Evolutionary conservation across 2,888 invertebrate species (phyloP).

Genomic region (Cantharis rufa): DNA sequence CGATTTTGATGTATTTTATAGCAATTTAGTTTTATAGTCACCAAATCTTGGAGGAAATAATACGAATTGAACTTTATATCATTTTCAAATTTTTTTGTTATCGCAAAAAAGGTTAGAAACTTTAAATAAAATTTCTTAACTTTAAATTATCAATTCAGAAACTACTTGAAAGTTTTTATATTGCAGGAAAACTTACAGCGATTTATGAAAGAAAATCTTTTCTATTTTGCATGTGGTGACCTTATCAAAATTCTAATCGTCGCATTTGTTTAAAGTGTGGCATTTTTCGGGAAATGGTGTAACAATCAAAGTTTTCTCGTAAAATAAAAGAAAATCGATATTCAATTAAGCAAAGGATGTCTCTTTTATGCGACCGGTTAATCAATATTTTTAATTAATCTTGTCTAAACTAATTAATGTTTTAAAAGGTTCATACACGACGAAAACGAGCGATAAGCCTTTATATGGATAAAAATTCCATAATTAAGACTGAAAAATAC

Average conservation of each 20-base stretch:
- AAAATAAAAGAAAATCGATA: background rate
- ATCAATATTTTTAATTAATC: background rate
- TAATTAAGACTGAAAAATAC: background rate
- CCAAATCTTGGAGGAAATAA: background rate
- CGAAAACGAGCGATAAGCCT: background rate
- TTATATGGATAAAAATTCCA: background rate
- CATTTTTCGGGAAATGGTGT: background rate
- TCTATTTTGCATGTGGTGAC: background rate
- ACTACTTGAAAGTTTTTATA: background rate
- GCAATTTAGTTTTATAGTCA: background rate
- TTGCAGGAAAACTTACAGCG: background rate
- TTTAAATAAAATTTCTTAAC: background rate
- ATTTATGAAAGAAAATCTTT: background rate
- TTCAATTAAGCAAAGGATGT: background rate
- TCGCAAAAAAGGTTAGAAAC: background rate
- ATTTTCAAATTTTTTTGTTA: background rate
- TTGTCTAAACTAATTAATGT: background rate
- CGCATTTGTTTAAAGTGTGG: background rate
- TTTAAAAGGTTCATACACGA: background rate
- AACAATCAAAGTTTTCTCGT: background rate
- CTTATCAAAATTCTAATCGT: background rate
- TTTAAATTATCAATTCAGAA: background rate
- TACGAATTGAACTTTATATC: background rate
- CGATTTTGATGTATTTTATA: background rate
- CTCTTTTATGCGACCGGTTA: background rate